Evolutionary conservation across 1,140 invertebrate species (phyloP).

Genomic region (Aphis craccivora): DNA sequence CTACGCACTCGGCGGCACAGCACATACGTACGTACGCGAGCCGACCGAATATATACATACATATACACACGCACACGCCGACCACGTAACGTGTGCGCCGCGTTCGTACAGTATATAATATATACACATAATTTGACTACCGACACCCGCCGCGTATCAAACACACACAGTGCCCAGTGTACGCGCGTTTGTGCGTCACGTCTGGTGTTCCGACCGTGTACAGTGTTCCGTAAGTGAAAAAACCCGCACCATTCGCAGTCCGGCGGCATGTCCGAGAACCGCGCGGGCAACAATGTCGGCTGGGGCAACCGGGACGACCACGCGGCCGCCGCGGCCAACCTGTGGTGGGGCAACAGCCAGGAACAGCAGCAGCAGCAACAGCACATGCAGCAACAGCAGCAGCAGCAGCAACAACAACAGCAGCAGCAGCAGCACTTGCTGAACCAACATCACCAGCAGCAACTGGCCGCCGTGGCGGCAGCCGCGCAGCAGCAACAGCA

Average conservation of each 20-base stretch:
- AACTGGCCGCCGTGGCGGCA: conserved; percentile 67
- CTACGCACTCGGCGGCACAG: conserved; percentile 3
- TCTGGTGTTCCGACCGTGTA: conserved; percentile 58
- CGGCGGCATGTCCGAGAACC: conserved; percentile 63
- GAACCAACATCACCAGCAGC: conserved; percentile 67
- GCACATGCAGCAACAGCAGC: conserved; percentile 46
- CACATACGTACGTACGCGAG: conserved; percentile 17
- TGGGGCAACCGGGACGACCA: conserved; percentile 58
- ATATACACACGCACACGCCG: conserved; percentile 46
- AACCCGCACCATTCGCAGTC: conserved; percentile 62
- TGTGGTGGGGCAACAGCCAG: conserved; percentile 66
- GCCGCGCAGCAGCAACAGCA: conserved; percentile 65
- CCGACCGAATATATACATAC: conserved; percentile 45
- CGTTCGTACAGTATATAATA: neutral
- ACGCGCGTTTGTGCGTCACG: conserved; percentile 51
- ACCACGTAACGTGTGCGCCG: conserved; percentile 40
- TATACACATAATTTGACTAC: neutral
- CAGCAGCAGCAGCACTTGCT: conserved; percentile 67
- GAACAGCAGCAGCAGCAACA: conserved; percentile 48
- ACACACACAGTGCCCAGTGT: conserved; percentile 22
- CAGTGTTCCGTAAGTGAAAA: neutral
- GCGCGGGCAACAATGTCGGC: conserved; percentile 67
- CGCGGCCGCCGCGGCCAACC: conserved; percentile 67
- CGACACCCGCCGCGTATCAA: neutral
- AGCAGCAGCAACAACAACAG: conserved; percentile 66